Conservation (phyloP, 2,113 vertebrate species). For the Turdus rufiventris region DNA sequence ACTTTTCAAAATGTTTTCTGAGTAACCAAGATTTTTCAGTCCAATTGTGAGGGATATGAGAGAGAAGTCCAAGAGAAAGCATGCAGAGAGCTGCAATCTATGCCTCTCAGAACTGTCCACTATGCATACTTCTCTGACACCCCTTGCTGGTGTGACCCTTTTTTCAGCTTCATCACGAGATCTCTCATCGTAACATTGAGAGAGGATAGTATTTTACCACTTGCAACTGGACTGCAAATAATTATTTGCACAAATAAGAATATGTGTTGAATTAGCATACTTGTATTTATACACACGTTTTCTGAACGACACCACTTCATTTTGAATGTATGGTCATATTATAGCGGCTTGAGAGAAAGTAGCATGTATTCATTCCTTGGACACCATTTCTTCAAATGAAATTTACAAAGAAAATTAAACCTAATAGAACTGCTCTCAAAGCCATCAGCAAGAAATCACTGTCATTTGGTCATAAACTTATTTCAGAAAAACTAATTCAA, state of each 20-base stretch:
- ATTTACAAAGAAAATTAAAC: background rate
- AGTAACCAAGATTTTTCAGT: background rate
- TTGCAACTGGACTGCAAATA: background rate
- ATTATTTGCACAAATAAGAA: background rate
- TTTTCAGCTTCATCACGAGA: background rate
- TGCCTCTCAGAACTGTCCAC: background rate
- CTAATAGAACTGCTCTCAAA: background rate
- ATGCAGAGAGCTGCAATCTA: background rate
- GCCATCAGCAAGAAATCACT: background rate
- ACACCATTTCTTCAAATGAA: background rate
- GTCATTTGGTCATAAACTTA: background rate
- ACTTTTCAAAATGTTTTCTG: background rate
- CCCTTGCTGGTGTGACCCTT: background rate
- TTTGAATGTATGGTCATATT: background rate
- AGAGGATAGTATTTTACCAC: background rate
- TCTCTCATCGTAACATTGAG: background rate
- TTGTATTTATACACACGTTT: background rate
- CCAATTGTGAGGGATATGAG: background rate
- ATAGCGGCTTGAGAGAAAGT: background rate
- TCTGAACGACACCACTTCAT: background rate
- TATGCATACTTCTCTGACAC: background rate
- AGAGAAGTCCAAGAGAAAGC: background rate
- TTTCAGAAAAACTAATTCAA: background rate
- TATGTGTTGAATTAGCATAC: background rate
- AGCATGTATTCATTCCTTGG: background rate